Percentiles rank a stretch among this genome's conserved stretches.
phyloP scores from a whole-genome alignment of 2,888 invertebrate species.

The Asteroscopus sphinx region DNA sequence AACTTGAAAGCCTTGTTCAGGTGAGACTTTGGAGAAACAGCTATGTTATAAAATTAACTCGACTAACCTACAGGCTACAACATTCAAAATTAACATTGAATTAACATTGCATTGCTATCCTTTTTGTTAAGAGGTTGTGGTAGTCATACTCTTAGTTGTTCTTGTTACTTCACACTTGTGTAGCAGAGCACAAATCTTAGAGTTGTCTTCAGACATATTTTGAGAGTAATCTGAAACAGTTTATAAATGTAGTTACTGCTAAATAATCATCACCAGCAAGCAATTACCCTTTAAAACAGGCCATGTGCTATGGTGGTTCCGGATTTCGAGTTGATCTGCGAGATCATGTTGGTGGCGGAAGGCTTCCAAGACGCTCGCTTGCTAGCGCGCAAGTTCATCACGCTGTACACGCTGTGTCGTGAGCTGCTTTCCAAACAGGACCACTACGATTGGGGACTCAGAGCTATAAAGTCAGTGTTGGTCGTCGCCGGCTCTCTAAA shows the following conservation, averaged over 20 bases:
- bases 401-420: slow-evolving; percentile 96
- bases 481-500: slow-evolving; percentile 98
- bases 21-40: slow-evolving; percentile 59
- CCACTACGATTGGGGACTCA: slow-evolving; percentile 98
- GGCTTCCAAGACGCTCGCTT: slow-evolving; percentile 97
- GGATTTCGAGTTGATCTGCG: slow-evolving; percentile 98
- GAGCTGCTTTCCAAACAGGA: slow-evolving; percentile 98
- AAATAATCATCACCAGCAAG: too few relatives aligned
- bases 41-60: not conserved
- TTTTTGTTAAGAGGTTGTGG: too few relatives aligned
- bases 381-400: slow-evolving; percentile 97
- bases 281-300: slow-evolving; percentile 77
- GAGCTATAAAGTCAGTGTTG: slow-evolving; percentile 98
- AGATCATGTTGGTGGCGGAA: slow-evolving; percentile 99
- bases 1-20: slow-evolving; percentile 93
- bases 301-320: slow-evolving; percentile 99
- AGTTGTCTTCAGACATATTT: too few relatives aligned
- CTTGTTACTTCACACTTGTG: too few relatives aligned
- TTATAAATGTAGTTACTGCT: too few relatives aligned
- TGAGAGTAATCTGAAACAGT: too few relatives aligned
- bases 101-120: too few relatives aligned
- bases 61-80: too few relatives aligned
- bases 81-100: too few relatives aligned
- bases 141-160: too few relatives aligned
- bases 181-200: too few relatives aligned